Percentiles rank a stretch among this genome's conserved stretches.
Evolutionary conservation across 2,888 invertebrate genomes (phyloP).

Genomic region (Micropterix aruncella): DNA sequence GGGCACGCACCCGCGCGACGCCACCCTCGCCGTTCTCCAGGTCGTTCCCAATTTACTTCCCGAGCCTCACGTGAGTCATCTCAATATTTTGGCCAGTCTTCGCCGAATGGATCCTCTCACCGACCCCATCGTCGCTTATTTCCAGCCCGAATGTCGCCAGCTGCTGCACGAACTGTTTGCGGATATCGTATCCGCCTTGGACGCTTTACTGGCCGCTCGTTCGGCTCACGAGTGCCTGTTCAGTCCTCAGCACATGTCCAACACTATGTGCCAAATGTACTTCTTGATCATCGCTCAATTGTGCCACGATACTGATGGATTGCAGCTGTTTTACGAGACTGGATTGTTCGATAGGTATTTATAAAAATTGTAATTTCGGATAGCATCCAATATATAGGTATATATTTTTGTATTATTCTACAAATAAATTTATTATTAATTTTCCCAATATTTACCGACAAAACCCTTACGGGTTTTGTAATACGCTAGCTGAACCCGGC

Average conservation of each 20-base stretch:
- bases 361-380: neutral
- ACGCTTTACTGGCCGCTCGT: slow-evolving; percentile 54
- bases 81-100: slow-evolving; percentile 3
- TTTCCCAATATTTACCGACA: neutral
- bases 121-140: too few species aligned
- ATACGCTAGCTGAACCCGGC: too few species aligned
- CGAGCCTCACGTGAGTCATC: slow-evolving; percentile 42
- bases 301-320: slow-evolving; percentile 54
- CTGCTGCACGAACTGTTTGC: slow-evolving; percentile 64
- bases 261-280: slow-evolving; percentile 87
- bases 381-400: neutral
- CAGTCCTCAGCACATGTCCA: slow-evolving; percentile 76
- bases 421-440: slow-evolving; percentile 5
- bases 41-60: slow-evolving; percentile 60
- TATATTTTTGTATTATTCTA: neutral
- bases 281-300: slow-evolving; percentile 87
- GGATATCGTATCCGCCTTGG: slow-evolving; percentile 65
- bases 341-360: slow-evolving; percentile 59
- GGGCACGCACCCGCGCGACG: slow-evolving; percentile 40
- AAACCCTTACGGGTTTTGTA: neutral
- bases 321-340: slow-evolving; percentile 56
- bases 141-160: slow-evolving; percentile 50
- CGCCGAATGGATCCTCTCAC: too few species aligned
- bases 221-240: slow-evolving; percentile 78
- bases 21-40: slow-evolving; percentile 55